These are phyloP conservation scores for Pseudonaja textilis DNA, from an alignment of 2,113 vertebrate species.

Conservation along the genomic window DNA sequence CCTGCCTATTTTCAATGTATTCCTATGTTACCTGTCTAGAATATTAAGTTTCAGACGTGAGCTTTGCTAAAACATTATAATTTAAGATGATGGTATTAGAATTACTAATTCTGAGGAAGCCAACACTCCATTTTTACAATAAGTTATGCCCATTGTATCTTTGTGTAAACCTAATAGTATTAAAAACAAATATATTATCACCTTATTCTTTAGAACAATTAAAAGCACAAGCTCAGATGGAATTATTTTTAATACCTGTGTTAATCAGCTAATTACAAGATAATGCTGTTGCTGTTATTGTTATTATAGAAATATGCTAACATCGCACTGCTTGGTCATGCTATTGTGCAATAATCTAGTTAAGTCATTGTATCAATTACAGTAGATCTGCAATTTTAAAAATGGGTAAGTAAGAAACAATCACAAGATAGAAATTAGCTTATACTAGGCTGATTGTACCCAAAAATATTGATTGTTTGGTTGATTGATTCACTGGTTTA, in stretches of 20 bases:
- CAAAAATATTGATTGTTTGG: background rate
- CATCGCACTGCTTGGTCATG: slow-evolving; percentile 5
- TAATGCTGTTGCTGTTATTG: background rate
- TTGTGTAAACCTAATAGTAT: slow-evolving; percentile 6
- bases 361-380: background rate
- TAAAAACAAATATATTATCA: background rate
- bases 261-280: slow-evolving; percentile 20
- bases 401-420: background rate
- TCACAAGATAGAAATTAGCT: background rate
- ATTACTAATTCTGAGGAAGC: background rate
- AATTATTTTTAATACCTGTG: slow-evolving; percentile 23
- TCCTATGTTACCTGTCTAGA: background rate
- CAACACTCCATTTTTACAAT: background rate
- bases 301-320: slow-evolving; percentile 20
- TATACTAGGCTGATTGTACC: background rate
- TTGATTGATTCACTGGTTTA: background rate
- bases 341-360: slow-evolving; percentile 3
- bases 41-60: slow-evolving; percentile 2
- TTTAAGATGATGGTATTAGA: background rate
- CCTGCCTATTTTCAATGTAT: background rate
- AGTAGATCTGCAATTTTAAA: background rate
- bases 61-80: background rate
- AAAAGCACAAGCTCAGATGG: slow-evolving; percentile 26
- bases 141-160: slow-evolving; percentile 1
- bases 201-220: slow-evolving; percentile 6